Conservation (phyloP, 2,113 vertebrate species). For the Lethenteron camtschaticum region DNA sequence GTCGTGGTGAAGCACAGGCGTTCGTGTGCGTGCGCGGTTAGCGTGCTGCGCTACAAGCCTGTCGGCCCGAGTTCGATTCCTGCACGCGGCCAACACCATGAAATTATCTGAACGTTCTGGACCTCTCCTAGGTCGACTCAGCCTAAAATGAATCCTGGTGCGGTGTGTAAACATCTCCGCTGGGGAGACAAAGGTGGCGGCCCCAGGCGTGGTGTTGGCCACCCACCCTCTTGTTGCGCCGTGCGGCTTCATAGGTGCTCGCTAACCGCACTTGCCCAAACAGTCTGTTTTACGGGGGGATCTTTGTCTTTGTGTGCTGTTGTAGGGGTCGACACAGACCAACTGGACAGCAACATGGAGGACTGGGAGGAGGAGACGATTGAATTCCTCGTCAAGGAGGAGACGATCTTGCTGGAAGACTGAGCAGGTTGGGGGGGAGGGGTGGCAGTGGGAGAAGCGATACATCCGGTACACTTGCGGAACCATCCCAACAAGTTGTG, state of each 20-base stretch:
- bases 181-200: background rate
- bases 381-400: constrained; percentile 98
- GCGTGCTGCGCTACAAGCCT: background rate
- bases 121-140: background rate
- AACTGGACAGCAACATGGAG: constrained; percentile 85
- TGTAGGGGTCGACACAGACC: constrained; percentile 68
- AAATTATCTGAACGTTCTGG: background rate
- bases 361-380: constrained; percentile 99
- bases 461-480: constrained; percentile 18
- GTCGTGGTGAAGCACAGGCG: background rate
- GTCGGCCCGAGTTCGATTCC: background rate
- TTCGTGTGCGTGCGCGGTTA: background rate
- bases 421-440: no score
- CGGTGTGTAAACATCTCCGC: background rate
- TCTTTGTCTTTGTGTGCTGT: constrained; percentile 2
- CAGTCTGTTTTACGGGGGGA: background rate
- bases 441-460: no score
- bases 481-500: constrained; percentile 33
- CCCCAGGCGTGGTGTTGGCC: background rate
- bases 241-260: background rate
- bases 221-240: background rate
- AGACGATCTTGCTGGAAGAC: constrained; percentile 69
- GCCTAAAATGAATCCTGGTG: no score
- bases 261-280: background rate
- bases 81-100: background rate